These are phyloP conservation scores for Eufriesea mexicana DNA, from an alignment of 1,140 invertebrate genomes.

Conservation along the genomic window DNA sequence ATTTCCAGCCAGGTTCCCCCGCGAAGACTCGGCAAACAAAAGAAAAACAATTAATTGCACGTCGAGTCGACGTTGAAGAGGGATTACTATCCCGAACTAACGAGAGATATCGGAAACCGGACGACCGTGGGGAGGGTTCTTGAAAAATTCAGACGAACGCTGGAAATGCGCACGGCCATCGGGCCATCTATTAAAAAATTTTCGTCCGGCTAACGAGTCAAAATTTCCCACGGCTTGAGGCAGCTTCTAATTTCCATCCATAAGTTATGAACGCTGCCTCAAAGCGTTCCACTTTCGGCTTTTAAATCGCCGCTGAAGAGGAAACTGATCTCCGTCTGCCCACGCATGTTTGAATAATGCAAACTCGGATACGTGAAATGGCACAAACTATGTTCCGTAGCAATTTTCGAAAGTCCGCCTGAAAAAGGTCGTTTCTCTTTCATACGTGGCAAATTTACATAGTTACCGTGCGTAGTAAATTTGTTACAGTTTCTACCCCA, in stretches of 20 bases:
- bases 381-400: too few species aligned
- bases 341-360: background rate
- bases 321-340: background rate
- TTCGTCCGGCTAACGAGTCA: background rate
- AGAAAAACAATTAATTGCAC: background rate
- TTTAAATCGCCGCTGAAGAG: constrained; percentile 1
- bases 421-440: background rate
- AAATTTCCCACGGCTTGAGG: background rate
- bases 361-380: background rate
- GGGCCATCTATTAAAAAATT: background rate
- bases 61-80: background rate
- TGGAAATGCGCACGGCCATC: background rate
- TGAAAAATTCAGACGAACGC: background rate
- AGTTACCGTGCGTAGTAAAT: background rate
- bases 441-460: too few species aligned
- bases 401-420: background rate
- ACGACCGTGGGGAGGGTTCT: too few species aligned
- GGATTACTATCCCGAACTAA: background rate
- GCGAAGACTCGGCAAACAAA: background rate
- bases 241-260: background rate
- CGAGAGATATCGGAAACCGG: background rate
- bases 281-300: background rate
- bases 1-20: background rate
- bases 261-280: constrained; percentile 2
- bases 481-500: background rate